Evolutionary conservation across 2,113 vertebrate species (phyloP), one percentile per base, ranked within the genome.

Genomic region (Irena cyanogastra): DNA sequence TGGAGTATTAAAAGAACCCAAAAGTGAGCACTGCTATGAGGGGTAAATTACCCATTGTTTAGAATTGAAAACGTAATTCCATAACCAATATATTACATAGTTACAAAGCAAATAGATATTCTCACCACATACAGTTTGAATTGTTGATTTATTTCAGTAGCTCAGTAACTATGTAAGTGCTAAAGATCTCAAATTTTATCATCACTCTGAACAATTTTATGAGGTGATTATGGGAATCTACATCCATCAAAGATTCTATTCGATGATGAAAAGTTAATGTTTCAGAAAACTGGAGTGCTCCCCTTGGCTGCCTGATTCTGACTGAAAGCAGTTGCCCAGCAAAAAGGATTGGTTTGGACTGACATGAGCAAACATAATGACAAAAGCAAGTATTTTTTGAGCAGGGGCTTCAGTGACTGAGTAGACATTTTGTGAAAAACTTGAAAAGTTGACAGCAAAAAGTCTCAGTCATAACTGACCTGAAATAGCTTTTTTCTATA

Each of bases 161-260:
- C 65, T 87, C 66, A 83, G 42, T 74, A 89, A 80, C 86, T 90
- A 56, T 30, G n/a, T 20, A 88, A 87, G 39, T 54, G 45, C 54
- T 53, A 91, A 92, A 76, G 53, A 79, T 80, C 90, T 94, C 78
- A 59, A 44, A 65, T 93, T 82, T 94, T 83, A 70, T 68, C 79
- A 83, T 24, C 64, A 63, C 11, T 13, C 61, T 37, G 90, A 81
- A 80, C 30, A 57, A 54, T 87, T 63, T 45, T 93, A 83, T 85
- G 83, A 93, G 45, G 47, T 79, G 45, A 77, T 65, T 70, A 78
- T 69, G 72, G 64, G 74, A 94, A 81, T 57, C 9, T n/a, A 47
- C 70, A 92, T 86, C 53, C 60, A 90, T 86, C 56, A 94, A 86
- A 86, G 35, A 91, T 71, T n/a, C 39, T 70, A 61, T 59, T 65